Evolutionary conservation across 2,888 invertebrate species (phyloP), one percentile per base, ranked within the genome.

Genomic region (Thumatha senex): DNA sequence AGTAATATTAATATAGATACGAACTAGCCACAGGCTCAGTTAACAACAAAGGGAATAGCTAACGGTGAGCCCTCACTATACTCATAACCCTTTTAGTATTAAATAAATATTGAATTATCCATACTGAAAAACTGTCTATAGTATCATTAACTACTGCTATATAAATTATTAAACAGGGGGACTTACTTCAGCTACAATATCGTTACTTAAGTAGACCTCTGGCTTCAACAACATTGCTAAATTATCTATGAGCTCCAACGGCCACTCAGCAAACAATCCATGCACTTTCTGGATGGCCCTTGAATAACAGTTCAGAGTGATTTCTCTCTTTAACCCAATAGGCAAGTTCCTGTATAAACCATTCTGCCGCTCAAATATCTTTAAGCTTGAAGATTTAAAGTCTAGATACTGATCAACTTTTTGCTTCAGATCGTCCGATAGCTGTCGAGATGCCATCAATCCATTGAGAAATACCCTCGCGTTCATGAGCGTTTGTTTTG

Each of bases 171-270:
- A 13, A 2, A 33, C 7, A 15, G 18, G 2, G n/a, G 15, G 0
- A 56, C 66, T 61, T 34, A 63, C 63, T 46, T 62, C 54, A 0
- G 41, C 35, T 8, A 63, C 41, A 24, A 62, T 47, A 36, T 48
- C 56, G 15, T 56, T 56, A 11, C 7, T 34, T 24, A 63, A 58
- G 48, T 47, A 63, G 13, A 62, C 29, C 36, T 66, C 48, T n/a
- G 34, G 36, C 33, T 43, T 51, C 7, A 63, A 13, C 30, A 56
- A 15, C n/a, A 45, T 11, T 0, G 51, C 55, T n/a, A 63, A 42
- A 2, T 48, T 33, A 30, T 58, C 50, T 3, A 63, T 9, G 9
- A 62, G 7, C 1, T 51, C 39, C 29, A 66, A 7, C 0, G 62
- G 54, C 38, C 55, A 45, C 1, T 56, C 42, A 14, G 10, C 10